These are phyloP conservation scores for Bombus pyrosoma DNA, from an alignment of 1,140 invertebrate species.

Conservation along the genomic window DNA sequence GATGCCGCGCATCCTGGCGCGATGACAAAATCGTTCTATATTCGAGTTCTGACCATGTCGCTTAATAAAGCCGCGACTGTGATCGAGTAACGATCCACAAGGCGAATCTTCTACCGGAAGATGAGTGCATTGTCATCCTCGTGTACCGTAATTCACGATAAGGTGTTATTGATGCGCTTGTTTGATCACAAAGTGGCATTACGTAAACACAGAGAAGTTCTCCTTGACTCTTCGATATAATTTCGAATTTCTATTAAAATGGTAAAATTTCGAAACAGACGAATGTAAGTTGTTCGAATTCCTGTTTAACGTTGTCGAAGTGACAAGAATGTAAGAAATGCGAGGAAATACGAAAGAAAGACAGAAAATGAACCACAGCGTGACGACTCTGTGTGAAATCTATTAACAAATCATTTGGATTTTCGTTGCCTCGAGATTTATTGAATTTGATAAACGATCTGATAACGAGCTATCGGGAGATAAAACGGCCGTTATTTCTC, in stretches of 20 bases:
- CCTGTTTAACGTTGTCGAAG: background rate
- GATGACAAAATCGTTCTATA: slow-evolving; percentile 39
- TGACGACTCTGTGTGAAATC: background rate
- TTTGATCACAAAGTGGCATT: background rate
- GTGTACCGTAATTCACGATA: background rate
- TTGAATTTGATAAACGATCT: background rate
- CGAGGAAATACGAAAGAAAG: background rate
- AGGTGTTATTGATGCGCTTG: background rate
- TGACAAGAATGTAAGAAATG: no score
- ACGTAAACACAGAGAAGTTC: background rate
- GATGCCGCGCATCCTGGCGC: slow-evolving; percentile 23
- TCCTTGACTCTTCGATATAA: no score
- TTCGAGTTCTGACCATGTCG: background rate
- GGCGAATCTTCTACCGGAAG: background rate
- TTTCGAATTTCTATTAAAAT: background rate
- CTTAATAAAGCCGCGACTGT: background rate
- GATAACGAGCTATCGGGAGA: background rate
- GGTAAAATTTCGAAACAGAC: background rate
- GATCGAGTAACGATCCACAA: background rate
- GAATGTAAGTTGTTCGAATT: background rate
- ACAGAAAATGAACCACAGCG: background rate
- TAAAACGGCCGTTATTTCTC: background rate
- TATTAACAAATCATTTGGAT: background rate
- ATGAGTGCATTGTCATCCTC: background rate
- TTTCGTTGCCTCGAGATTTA: background rate